Conservation (phyloP, 2,797 vertebrate species). For the Adelosebastes latens region DNA sequence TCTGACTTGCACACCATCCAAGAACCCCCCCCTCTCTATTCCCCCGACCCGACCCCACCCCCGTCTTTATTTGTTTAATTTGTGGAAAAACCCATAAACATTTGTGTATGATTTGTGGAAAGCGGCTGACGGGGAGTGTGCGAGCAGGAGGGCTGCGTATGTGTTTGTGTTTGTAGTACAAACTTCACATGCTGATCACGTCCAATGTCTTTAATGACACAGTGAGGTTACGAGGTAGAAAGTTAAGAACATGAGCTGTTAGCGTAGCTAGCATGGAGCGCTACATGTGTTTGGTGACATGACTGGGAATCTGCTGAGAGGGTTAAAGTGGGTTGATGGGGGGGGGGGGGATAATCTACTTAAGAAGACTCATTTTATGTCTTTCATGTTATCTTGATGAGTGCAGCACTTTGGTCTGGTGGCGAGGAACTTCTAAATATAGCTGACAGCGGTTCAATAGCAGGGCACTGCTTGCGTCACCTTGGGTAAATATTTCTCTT, state of each 20-base stretch:
- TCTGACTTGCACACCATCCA: conserved; percentile 50
- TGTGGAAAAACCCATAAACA: conserved; percentile 82
- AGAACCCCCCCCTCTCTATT: conserved; percentile 13
- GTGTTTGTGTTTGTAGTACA: conserved; percentile 39
- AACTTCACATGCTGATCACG: conserved; percentile 19
- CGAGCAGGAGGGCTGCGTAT: not conserved
- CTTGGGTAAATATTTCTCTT: conserved; percentile 76
- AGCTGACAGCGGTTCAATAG: conserved; percentile 66
- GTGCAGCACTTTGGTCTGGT: conserved; percentile 61
- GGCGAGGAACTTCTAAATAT: conserved; percentile 73
- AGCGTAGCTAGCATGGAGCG: not conserved
- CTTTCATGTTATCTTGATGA: conserved; percentile 69
- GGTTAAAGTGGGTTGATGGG: not conserved
- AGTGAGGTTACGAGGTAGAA: conserved; percentile 16
- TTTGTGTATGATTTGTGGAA: conserved; percentile 76
- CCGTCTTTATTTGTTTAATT: conserved; percentile 78
- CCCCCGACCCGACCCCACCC: conserved; percentile 40
- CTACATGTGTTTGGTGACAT: conserved; percentile 6
- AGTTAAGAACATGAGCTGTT: conserved; percentile 4
- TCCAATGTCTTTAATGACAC: conserved; percentile 35
- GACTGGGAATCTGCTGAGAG: conserved; percentile 36
- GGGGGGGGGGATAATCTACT: not conserved
- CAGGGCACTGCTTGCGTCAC: conserved; percentile 73
- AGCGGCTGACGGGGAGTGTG: conserved; percentile 33
- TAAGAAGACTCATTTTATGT: conserved; percentile 45